Percentiles rank a stretch among this genome's conserved stretches.
phyloP scores from a whole-genome alignment of 2,113 vertebrate species.

The Engraulis encrasicolus region DNA sequence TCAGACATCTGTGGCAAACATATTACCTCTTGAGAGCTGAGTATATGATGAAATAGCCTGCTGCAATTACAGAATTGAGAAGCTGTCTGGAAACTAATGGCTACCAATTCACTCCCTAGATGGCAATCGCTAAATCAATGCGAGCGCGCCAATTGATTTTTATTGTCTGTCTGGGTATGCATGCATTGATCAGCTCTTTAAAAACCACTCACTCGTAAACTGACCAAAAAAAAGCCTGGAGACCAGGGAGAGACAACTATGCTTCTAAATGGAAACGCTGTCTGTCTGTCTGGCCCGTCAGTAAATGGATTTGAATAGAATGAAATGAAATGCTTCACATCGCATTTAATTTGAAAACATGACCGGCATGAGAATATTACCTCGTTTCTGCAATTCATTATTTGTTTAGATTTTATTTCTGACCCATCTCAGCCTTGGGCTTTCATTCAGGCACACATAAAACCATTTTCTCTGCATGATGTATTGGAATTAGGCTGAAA shows the following conservation, averaged over 20 bases:
- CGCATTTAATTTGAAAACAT: background rate
- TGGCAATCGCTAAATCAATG: conserved; percentile 30
- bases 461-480: background rate
- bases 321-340: conserved; percentile 8
- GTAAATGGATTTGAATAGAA: too few relatives aligned
- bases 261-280: too few relatives aligned
- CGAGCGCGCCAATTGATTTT: conserved; percentile 12
- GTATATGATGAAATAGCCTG: conserved; percentile 3
- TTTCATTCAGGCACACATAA: too few relatives aligned
- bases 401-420: background rate
- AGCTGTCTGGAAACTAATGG: conserved; percentile 21
- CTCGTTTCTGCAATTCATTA: background rate
- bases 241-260: too few relatives aligned
- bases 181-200: conserved; percentile 33
- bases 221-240: background rate
- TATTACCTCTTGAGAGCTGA: background rate
- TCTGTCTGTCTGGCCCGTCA: background rate
- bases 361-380: background rate
- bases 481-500: background rate
- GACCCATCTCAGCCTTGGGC: background rate
- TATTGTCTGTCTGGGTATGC: background rate
- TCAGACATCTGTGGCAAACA: background rate
- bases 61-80: conserved; percentile 35
- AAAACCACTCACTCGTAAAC: background rate
- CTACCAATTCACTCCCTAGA: background rate